Evolutionary conservation across 2,888 invertebrate genomes (phyloP).

Genomic region (Pheosia tremula): DNA sequence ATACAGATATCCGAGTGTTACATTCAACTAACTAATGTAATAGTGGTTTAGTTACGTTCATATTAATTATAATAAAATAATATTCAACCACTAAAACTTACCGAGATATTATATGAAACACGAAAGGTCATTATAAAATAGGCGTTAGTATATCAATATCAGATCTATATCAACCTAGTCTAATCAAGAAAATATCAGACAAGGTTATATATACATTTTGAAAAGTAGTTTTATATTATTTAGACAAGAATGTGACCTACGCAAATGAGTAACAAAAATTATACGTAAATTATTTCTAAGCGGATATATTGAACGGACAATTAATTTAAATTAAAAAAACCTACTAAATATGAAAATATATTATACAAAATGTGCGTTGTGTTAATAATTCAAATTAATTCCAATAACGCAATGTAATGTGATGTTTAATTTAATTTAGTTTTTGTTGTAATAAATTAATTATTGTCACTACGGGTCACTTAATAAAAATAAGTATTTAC

Average conservation of each 20-base stretch:
- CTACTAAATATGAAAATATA: no score
- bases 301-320: not conserved
- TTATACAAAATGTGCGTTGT: no score
- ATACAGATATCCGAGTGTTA: no score
- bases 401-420: no score
- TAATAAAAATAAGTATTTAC: no score
- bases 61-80: not conserved
- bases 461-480: no score
- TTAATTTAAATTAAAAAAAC: no score
- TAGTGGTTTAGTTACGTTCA: not conserved
- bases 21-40: not conserved
- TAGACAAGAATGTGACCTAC: conserved; percentile 5
- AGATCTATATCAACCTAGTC: not conserved
- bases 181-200: conserved; percentile 6
- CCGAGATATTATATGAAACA: not conserved
- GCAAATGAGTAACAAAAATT: not conserved
- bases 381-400: no score
- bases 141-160: not conserved
- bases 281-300: not conserved
- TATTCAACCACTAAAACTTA: not conserved
- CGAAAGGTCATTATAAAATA: conserved; percentile 1
- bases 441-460: no score
- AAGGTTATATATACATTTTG: conserved; percentile 1
- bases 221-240: not conserved
- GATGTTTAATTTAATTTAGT: no score